phyloP scores from a whole-genome alignment of 2,113 vertebrate genomes.

The Geococcyx californianus region DNA sequence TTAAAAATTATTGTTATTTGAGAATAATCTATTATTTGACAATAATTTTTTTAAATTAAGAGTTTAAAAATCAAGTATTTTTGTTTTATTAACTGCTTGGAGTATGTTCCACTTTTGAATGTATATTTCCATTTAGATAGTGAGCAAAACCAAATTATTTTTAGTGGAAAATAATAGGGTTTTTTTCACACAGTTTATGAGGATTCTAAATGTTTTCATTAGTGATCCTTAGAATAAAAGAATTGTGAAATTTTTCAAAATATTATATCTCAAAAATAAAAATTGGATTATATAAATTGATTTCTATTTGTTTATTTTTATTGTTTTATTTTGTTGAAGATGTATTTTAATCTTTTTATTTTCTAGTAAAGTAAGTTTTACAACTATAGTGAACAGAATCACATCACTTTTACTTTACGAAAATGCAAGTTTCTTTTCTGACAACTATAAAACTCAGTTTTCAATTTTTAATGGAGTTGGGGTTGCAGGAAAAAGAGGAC shows the following conservation, averaged over 20 bases:
- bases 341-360: neutral
- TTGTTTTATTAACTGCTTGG: neutral
- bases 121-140: neutral
- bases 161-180: neutral
- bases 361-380: neutral
- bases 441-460: neutral
- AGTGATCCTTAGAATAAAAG: neutral
- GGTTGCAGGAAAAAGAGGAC: neutral
- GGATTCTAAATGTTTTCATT: neutral
- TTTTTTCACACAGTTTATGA: neutral
- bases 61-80: neutral
- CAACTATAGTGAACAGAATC: neutral
- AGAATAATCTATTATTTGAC: neutral
- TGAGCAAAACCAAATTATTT: rapidly evolving
- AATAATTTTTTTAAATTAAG: neutral
- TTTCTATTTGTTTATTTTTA: neutral
- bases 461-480: neutral
- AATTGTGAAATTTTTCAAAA: neutral
- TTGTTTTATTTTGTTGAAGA: neutral
- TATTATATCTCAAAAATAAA: neutral
- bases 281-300: rapidly evolving
- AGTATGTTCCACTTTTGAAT: neutral
- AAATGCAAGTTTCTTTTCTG: neutral
- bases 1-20: too few species aligned
- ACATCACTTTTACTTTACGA: neutral